These are phyloP conservation scores for Drosophila lacicola DNA, from an alignment of 2,888 invertebrate genomes.

Conservation along the genomic window DNA sequence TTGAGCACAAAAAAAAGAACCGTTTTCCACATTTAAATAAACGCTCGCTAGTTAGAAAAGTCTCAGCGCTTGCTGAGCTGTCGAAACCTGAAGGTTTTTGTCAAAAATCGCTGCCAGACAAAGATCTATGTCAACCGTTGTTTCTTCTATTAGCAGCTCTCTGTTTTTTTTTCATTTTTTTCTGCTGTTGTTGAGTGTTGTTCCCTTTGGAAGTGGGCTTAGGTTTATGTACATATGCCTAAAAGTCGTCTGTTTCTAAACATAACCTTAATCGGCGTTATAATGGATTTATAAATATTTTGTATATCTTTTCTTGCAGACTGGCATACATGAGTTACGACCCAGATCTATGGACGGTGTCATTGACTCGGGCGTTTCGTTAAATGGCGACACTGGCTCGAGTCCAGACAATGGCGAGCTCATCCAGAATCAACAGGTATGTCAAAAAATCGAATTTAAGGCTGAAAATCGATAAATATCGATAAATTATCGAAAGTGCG, in stretches of 20 bases:
- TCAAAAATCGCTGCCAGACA: conserved; percentile 16
- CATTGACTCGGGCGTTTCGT: conserved; percentile 83
- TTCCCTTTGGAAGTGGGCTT: conserved; percentile 8
- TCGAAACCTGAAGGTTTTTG: conserved; percentile 43
- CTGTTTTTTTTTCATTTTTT: conserved; percentile 2
- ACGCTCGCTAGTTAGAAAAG: conserved; percentile 56
- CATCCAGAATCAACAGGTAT: conserved; percentile 83
- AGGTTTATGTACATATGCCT: neutral
- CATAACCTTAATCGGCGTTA: neutral
- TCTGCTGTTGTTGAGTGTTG: conserved; percentile 1
- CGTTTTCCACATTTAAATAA: conserved; percentile 74
- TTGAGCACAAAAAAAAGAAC: conserved; percentile 58
- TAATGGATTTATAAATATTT: conserved; percentile 1
- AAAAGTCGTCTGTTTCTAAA: neutral
- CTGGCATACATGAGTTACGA: conserved; percentile 83
- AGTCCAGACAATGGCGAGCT: conserved; percentile 82
- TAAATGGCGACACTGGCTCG: conserved; percentile 83
- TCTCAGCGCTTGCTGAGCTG: conserved; percentile 14
- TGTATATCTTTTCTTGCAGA: conserved; percentile 69
- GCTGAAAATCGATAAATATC: too few relatives aligned
- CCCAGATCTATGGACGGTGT: conserved; percentile 85
- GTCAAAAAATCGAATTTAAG: neutral
- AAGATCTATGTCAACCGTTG: conserved; percentile 64
- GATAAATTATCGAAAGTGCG: too few relatives aligned
- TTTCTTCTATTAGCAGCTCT: conserved; percentile 14